Percentiles rank a stretch among this genome's conserved stretches.
Evolutionary conservation across 2,113 vertebrate genomes (phyloP).

Genomic region (Reinhardtius hippoglossoides): DNA sequence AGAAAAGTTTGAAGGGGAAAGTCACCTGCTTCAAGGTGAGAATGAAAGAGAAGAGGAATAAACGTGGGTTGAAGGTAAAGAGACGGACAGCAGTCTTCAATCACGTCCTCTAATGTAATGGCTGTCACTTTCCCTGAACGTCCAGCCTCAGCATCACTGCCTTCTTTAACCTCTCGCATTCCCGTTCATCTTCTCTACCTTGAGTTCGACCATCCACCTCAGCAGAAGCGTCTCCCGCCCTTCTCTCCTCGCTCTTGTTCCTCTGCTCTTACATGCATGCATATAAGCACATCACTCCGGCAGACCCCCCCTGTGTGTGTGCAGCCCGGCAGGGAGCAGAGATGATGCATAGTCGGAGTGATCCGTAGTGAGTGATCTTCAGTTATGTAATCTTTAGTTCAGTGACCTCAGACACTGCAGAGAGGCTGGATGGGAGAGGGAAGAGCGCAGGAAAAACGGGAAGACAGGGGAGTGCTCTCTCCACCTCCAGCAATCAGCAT

Average conservation of each 20-base stretch:
- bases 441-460: background rate
- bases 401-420: conserved; percentile 66
- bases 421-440: conserved; percentile 19
- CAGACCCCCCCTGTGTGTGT: conserved; percentile 15
- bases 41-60: conserved; percentile 6
- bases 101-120: conserved; percentile 52
- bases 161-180: background rate
- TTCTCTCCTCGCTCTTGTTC: background rate
- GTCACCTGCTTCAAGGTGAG: background rate
- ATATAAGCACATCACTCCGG: conserved; percentile 9
- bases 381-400: conserved; percentile 60
- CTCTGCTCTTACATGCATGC: conserved; percentile 6
- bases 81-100: conserved; percentile 21
- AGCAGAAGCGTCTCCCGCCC: background rate
- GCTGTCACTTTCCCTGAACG: conserved; percentile 23
- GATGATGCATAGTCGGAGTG: conserved; percentile 35
- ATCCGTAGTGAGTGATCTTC: conserved; percentile 57
- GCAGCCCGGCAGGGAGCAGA: conserved; percentile 23
- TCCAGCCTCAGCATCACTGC: background rate
- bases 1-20: conserved; percentile 14
- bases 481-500: conserved; percentile 23
- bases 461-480: conserved; percentile 5
- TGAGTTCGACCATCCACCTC: background rate
- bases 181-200: background rate
- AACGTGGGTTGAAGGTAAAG: background rate